Conservation (phyloP, 2,797 vertebrate genomes). For the Microcaecilia unicolor region DNA sequence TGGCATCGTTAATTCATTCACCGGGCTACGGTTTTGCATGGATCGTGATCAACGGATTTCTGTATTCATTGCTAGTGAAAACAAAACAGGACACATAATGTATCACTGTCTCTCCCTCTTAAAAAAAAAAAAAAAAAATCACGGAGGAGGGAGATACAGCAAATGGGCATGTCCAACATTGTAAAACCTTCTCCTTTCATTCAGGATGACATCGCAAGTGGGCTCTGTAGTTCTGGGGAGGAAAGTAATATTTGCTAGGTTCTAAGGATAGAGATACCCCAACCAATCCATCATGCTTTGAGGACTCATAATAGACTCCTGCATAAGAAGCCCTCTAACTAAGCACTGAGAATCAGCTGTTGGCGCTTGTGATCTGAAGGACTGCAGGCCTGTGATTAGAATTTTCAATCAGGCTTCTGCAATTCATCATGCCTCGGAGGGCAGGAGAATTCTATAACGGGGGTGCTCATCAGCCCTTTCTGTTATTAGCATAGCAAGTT, state of each 20-base stretch:
- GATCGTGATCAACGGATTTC: conserved; percentile 3
- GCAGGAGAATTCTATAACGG: not conserved
- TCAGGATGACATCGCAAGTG: conserved; percentile 40
- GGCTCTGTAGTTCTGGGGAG: conserved; percentile 34
- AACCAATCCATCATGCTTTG: conserved; percentile 61
- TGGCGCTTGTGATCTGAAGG: conserved; percentile 57
- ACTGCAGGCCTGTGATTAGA: conserved; percentile 69
- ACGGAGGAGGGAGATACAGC: too few relatives aligned
- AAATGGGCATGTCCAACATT: conserved; percentile 30
- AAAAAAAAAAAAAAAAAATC: too few relatives aligned
- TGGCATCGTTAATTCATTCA: not conserved
- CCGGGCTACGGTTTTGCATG: not conserved
- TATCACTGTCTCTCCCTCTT: conserved; percentile 33
- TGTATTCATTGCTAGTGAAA: not conserved
- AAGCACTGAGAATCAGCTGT: conserved; percentile 63
- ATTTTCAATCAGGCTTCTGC: conserved; percentile 65
- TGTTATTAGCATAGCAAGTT: conserved; percentile 5
- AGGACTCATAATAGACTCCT: conserved; percentile 59
- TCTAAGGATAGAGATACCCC: conserved; percentile 43
- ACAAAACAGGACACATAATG: conserved; percentile 8
- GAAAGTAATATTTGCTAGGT: conserved; percentile 44
- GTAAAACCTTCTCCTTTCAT: conserved; percentile 42
- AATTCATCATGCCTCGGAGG: conserved; percentile 30
- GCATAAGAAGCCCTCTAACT: conserved; percentile 50
- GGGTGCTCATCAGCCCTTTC: conserved; percentile 24